Evolutionary conservation across 2,113 vertebrate species (phyloP).

Genomic region (Brachypodius melanocephalos): DNA sequence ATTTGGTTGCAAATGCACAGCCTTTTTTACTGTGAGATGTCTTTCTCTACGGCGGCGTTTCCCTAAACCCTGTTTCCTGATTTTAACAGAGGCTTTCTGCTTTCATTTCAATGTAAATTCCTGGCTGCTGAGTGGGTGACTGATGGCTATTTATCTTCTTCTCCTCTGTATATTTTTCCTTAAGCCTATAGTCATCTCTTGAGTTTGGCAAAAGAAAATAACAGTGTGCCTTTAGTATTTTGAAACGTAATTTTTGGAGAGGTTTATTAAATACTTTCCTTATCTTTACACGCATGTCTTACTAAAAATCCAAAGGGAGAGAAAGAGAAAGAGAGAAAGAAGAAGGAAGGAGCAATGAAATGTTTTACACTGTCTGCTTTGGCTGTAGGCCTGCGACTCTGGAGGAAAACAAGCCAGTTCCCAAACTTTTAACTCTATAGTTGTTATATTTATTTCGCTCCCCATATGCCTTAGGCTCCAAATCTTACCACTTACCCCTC

Average conservation of each 20-base stretch:
- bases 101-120: neutral
- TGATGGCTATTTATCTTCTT: neutral
- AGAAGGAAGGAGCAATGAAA: neutral
- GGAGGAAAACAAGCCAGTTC: neutral
- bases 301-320: neutral
- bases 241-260: neutral
- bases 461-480: neutral
- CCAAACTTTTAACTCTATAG: neutral
- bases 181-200: neutral
- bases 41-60: neutral
- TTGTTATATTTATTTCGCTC: neutral
- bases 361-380: neutral
- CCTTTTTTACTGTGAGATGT: neutral
- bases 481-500: neutral
- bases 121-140: neutral
- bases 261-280: neutral
- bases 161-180: neutral
- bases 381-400: neutral
- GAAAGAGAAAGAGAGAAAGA: neutral
- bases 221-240: neutral
- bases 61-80: neutral
- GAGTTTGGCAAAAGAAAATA: neutral
- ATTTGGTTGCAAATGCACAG: neutral
- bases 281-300: neutral
- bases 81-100: neutral